Evolutionary conservation across 2,888 invertebrate genomes (phyloP).

Genomic region (Eustalomyia histrio): DNA sequence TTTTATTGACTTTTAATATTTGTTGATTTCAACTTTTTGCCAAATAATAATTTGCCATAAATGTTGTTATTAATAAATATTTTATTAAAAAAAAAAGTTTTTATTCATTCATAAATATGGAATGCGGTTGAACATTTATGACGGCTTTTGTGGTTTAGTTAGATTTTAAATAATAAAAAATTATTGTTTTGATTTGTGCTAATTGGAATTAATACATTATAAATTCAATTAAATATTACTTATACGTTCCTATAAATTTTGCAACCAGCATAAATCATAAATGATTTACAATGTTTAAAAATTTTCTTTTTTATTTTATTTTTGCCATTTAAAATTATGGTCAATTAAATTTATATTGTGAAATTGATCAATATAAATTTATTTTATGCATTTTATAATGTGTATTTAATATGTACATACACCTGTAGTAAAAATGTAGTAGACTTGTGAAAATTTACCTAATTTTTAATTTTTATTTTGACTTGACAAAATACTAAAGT

Average conservation of each 20-base stretch:
- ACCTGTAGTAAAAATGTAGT: too few species aligned
- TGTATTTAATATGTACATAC: too few species aligned
- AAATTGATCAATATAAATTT: neutral
- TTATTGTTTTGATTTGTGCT: too few species aligned
- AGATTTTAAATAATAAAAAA: neutral
- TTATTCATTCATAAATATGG: neutral
- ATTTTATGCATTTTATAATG: neutral
- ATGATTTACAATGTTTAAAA: neutral
- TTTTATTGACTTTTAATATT: neutral
- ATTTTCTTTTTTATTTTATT: neutral
- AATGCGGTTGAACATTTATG: neutral
- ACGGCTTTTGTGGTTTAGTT: neutral
- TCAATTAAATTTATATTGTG: neutral
- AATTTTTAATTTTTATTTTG: too few species aligned
- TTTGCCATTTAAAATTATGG: neutral
- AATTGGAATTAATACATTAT: too few species aligned
- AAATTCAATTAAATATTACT: neutral
- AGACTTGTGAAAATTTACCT: too few species aligned
- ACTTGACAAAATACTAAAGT: too few species aligned
- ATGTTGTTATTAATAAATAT: neutral
- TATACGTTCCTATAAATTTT: neutral
- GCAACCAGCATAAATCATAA: neutral
- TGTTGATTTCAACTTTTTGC: neutral
- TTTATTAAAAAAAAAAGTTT: neutral
- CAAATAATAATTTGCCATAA: neutral